Base-by-base conservation (phyloP, 2,888 invertebrate species). In the Tenthredo distinguenda region DNA sequence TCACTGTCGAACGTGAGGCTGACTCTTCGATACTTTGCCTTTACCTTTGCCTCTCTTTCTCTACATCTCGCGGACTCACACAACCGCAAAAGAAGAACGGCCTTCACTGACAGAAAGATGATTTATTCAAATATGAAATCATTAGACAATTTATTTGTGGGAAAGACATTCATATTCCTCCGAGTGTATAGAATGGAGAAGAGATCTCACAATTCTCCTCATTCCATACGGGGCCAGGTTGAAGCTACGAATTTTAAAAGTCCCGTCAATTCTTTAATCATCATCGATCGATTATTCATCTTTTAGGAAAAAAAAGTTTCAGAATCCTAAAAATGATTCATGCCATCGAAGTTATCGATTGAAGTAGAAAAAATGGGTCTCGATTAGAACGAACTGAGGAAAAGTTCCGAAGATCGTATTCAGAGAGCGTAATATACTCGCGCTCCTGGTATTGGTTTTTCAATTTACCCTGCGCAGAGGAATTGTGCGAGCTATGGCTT, bases 1-100 rank as follows among this genome's bases (percentile, higher is more conserved):
- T 81, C 81, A 40, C 79, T 81, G 37, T 77, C 76, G 50, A 77
- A 81, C 40, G 37, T 40, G 62, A 77, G 18, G 50, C 55, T 62
- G 21, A 37, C n/a, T 21, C 37, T 81, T 62, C 37, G 9, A 40
- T 31, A 40, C 72, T 34, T 6, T n/a, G 21, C 77, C n/a, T 40
- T 40, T 26, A 43, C 72, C 40, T 34, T 10, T 31, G 5, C 7
- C 34, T 18, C 5, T 68, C 18, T 62, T 62, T 31, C 21, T 62
- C n/a, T 55, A 1, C n/a, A 6, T 55, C n/a, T n/a, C 55, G n/a
- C n/a, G 7, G n/a, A 62, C 62, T 12, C 4, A 62, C 62, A 12
- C 26, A 26, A 9, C 7, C 21, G 21, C 9, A 26, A 26, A 62
- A 26, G 26, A 62, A 0, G 12, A 26, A 21, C 62, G 62, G 62